Conservation (phyloP, 2,113 vertebrate species). For the Pandion haliaetus region DNA sequence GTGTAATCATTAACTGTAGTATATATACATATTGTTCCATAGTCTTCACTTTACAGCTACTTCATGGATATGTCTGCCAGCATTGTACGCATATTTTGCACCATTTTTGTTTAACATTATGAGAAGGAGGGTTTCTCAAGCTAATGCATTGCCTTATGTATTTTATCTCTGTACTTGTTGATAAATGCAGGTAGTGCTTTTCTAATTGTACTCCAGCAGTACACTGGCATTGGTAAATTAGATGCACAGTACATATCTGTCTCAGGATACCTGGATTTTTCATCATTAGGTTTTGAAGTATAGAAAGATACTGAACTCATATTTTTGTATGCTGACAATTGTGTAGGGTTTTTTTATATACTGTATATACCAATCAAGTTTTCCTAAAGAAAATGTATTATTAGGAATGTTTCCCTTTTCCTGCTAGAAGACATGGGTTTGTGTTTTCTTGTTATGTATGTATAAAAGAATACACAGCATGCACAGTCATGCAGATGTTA, state of each 20-base stretch:
- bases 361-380: conserved; percentile 35
- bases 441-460: not conserved
- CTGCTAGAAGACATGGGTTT: not conserved
- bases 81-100: not conserved
- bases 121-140: not conserved
- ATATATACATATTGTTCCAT: not conserved
- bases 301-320: conserved; percentile 19
- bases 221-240: not conserved
- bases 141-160: not conserved
- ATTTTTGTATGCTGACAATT: conserved; percentile 48
- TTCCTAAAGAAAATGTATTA: not conserved
- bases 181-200: conserved; percentile 16
- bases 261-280: conserved; percentile 50
- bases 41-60: not conserved
- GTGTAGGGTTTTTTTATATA: not conserved
- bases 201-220: not conserved
- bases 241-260: not conserved
- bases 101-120: not conserved
- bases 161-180: not conserved
- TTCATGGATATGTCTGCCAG: not conserved
- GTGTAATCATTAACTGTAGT: not conserved
- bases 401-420: not conserved
- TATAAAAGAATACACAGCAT: not conserved
- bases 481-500: not conserved
- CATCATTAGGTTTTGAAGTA: conserved; percentile 5